phyloP scores from a whole-genome alignment of 2,797 vertebrate genomes.

The Acanthis flammea region DNA sequence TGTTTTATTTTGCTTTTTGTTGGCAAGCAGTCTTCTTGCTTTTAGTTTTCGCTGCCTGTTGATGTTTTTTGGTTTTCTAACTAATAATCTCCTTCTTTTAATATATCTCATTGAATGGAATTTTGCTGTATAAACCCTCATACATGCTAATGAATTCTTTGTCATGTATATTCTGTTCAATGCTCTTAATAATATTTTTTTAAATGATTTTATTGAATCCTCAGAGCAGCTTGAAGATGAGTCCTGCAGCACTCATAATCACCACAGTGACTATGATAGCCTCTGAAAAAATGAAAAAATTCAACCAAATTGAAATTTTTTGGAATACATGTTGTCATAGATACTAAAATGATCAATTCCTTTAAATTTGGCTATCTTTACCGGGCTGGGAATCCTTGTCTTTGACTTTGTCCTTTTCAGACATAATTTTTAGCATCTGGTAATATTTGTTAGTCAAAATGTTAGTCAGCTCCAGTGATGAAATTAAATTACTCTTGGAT shows the following conservation, averaged over 20 bases:
- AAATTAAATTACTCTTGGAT: not conserved
- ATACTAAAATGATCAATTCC: not conserved
- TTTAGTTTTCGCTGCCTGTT: not conserved
- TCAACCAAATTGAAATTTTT: fast-evolving
- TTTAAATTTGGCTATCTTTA: not conserved
- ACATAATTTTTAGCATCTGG: not conserved
- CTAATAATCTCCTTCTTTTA: not conserved
- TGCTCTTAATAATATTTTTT: not conserved
- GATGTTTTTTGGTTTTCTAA: not conserved
- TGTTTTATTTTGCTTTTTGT: fast-evolving
- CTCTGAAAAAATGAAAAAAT: not conserved
- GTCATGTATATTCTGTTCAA: not conserved
- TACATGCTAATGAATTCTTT: not conserved
- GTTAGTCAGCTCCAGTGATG: not conserved
- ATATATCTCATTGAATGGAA: not conserved
- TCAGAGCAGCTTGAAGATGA: not conserved
- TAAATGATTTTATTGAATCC: not conserved
- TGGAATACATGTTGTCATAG: not conserved
- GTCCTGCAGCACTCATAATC: not conserved
- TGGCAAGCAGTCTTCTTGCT: not conserved
- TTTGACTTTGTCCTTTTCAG: not conserved
- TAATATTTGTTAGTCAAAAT: not conserved
- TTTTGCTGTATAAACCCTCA: not conserved
- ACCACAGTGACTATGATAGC: not conserved
- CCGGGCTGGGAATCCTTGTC: not conserved